Conservation (phyloP, 2,113 vertebrate genomes). For the Pomatostomus ruficeps region DNA sequence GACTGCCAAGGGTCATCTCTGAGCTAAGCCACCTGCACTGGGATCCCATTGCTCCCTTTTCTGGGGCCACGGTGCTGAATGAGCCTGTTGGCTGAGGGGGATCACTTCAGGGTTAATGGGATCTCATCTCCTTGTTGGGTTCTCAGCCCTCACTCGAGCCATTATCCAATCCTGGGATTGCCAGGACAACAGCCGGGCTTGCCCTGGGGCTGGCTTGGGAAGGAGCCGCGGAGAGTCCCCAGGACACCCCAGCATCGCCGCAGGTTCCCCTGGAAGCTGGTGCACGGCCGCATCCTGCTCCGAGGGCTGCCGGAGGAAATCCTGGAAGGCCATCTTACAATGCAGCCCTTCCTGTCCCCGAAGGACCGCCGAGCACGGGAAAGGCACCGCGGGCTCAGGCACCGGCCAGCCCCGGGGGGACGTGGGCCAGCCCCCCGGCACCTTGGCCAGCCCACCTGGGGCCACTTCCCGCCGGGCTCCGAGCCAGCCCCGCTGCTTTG, state of each 20-base stretch:
- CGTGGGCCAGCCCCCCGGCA: neutral
- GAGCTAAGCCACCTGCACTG: neutral
- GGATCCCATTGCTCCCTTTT: neutral
- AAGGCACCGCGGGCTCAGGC: neutral
- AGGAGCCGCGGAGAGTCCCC: neutral
- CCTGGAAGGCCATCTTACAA: slow-evolving; percentile 51
- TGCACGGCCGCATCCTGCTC: neutral
- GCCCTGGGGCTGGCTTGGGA: neutral
- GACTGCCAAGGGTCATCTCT: neutral
- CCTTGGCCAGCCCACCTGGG: slow-evolving; percentile 37
- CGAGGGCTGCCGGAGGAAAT: slow-evolving; percentile 24
- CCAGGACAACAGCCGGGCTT: rapidly evolving
- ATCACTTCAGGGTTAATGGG: no score
- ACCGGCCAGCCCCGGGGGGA: neutral
- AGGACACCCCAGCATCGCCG: neutral
- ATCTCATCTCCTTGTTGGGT: rapidly evolving
- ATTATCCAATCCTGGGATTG: rapidly evolving
- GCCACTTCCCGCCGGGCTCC: neutral
- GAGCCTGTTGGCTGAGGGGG: neutral
- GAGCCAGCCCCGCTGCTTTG: neutral
- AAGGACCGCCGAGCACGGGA: slow-evolving; percentile 5
- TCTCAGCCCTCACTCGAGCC: neutral
- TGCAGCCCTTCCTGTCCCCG: slow-evolving; percentile 37
- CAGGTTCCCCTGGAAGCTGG: slow-evolving; percentile 1
- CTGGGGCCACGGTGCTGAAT: neutral